phyloP scores from a whole-genome alignment of 2,113 vertebrate species.

The Microtus richardsoni region DNA sequence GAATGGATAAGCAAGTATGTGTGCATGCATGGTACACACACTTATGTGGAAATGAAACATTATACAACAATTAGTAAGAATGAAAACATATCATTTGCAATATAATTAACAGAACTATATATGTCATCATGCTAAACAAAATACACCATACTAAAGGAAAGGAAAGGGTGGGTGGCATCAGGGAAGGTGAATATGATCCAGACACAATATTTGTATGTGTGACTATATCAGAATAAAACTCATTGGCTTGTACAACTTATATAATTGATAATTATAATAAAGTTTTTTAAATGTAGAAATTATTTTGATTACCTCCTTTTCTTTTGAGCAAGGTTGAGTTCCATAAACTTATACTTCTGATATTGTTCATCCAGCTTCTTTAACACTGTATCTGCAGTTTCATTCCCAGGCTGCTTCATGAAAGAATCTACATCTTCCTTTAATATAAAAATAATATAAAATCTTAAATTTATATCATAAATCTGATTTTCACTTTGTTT shows the following conservation, averaged over 20 bases:
- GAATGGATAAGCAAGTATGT: not conserved
- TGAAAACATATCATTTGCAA: not conserved
- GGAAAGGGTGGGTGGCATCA: not conserved
- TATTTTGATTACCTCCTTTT: constrained; percentile 92
- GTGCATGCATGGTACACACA: not conserved
- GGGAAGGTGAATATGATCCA: not conserved
- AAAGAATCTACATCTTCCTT: constrained; percentile 99
- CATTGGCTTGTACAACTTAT: not conserved
- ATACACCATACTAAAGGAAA: not conserved
- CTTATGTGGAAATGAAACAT: not conserved
- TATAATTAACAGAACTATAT: not conserved
- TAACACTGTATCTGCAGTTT: constrained; percentile 94
- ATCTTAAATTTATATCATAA: constrained; percentile 40
- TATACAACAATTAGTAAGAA: not conserved
- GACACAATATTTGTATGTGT: not conserved
- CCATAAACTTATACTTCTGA: constrained; percentile 99
- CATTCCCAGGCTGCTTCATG: constrained; percentile 98
- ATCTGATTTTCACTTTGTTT: constrained; percentile 53
- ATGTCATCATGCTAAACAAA: not conserved
- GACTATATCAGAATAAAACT: not conserved
- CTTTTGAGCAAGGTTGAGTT: constrained; percentile 98
- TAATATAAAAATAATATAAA: constrained; percentile 68
- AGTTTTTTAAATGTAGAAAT: constrained; percentile 38
- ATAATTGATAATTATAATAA: constrained; percentile 26
- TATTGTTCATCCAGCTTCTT: constrained; percentile 98